Conservation (phyloP, 2,888 invertebrate genomes). For the Dromius quadrimaculatus region DNA sequence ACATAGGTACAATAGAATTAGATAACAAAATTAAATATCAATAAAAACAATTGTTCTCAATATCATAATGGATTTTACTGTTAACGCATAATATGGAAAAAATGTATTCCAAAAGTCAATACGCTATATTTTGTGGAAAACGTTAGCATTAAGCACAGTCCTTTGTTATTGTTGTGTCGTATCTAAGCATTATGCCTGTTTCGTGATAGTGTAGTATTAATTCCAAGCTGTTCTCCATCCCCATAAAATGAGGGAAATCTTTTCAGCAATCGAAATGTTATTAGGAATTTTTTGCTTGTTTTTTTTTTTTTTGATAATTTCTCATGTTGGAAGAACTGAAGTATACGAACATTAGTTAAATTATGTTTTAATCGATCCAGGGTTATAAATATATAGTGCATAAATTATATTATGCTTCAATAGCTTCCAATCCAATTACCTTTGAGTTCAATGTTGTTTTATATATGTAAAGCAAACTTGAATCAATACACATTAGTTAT, state of each 20-base stretch:
- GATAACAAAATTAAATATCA: too few relatives aligned
- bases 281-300: neutral
- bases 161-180: too few relatives aligned
- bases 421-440: neutral
- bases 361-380: conserved; percentile 3
- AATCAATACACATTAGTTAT: too few relatives aligned
- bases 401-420: conserved; percentile 1
- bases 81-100: too few relatives aligned
- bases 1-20: too few relatives aligned
- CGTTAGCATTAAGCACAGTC: too few relatives aligned
- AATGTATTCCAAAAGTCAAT: too few relatives aligned
- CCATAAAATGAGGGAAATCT: neutral
- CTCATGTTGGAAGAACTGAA: neutral
- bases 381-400: neutral
- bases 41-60: too few relatives aligned
- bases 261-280: neutral
- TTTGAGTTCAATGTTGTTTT: too few relatives aligned
- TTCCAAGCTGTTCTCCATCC: neutral
- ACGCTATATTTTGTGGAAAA: too few relatives aligned
- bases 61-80: too few relatives aligned
- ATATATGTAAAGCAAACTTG: too few relatives aligned
- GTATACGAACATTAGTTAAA: conserved; percentile 7
- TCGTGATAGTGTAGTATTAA: conserved; percentile 6
- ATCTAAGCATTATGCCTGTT: conserved; percentile 8
- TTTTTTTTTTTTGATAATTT: neutral